phyloP scores from a whole-genome alignment of 2,113 vertebrate species.

The Pseudorhombus dupliciocellatus region DNA sequence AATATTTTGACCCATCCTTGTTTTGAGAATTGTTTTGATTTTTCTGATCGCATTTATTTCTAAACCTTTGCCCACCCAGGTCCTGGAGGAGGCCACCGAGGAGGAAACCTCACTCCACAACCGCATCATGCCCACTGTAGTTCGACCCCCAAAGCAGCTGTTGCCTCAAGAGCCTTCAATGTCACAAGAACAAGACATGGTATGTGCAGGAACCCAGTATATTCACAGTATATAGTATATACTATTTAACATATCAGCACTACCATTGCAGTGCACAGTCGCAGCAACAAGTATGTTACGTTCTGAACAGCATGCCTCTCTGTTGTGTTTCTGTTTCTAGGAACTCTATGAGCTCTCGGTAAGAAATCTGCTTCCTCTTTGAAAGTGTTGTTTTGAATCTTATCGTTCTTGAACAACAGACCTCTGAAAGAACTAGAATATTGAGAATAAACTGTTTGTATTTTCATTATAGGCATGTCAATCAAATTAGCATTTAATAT shows the following conservation, averaged over 20 bases:
- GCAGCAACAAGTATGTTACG: neutral
- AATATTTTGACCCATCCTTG: neutral
- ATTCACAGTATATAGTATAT: slow-evolving; percentile 2
- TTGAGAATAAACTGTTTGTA: neutral
- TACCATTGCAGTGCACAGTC: no score
- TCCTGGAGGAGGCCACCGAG: slow-evolving; percentile 95
- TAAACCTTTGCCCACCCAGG: slow-evolving; percentile 72
- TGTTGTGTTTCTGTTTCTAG: slow-evolving; percentile 73
- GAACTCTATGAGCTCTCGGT: slow-evolving; percentile 94
- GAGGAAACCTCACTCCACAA: slow-evolving; percentile 97
- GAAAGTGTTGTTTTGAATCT: neutral
- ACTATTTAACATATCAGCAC: neutral
- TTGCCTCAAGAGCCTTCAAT: slow-evolving; percentile 81
- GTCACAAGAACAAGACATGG: slow-evolving; percentile 89
- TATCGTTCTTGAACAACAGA: neutral
- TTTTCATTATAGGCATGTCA: neutral
- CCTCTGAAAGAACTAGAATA: neutral
- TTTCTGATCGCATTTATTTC: neutral
- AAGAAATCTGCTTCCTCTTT: slow-evolving; percentile 68
- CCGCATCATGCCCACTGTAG: slow-evolving; percentile 96
- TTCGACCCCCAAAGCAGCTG: slow-evolving; percentile 92
- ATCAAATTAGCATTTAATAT: no score
- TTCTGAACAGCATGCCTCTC: neutral
- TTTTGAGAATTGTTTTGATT: neutral
- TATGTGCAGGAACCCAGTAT: slow-evolving; percentile 53